These are phyloP conservation scores for Agonum fuliginosum DNA, from an alignment of 2,888 invertebrate species.

Conservation along the genomic window DNA sequence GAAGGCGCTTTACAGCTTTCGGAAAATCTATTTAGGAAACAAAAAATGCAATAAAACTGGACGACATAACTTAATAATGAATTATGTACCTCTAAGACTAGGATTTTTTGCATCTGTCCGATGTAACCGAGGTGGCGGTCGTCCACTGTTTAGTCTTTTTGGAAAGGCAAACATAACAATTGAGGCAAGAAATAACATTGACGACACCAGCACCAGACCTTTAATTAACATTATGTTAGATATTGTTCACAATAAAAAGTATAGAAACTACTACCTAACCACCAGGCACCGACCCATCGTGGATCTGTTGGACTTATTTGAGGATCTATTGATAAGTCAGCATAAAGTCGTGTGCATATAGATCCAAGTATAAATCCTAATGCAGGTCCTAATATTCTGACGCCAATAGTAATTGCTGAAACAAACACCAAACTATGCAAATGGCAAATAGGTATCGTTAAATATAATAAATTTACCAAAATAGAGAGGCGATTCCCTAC, in stretches of 20 bases:
- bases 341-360: slow-evolving; percentile 90
- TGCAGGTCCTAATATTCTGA: slow-evolving; percentile 92
- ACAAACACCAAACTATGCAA: slow-evolving; percentile 60
- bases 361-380: slow-evolving; percentile 93
- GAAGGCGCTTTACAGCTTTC: slow-evolving; percentile 84
- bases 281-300: slow-evolving; percentile 98
- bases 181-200: slow-evolving; percentile 87
- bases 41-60: slow-evolving; percentile 1
- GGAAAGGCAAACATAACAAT: slow-evolving; percentile 95
- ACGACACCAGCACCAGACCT: slow-evolving; percentile 90
- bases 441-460: background rate
- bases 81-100: slow-evolving; percentile 71
- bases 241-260: background rate
- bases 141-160: slow-evolving; percentile 79
- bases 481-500: slow-evolving; percentile 92
- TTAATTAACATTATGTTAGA: slow-evolving; percentile 65
- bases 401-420: slow-evolving; percentile 92
- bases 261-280: slow-evolving; percentile 81
- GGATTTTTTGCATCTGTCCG: slow-evolving; percentile 72
- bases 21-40: slow-evolving; percentile 80
- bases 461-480: slow-evolving; percentile 80
- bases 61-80: slow-evolving; percentile 57
- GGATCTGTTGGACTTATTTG: slow-evolving; percentile 87
- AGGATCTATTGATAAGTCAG: slow-evolving; percentile 84
- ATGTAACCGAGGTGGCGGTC: slow-evolving; percentile 70